Base-by-base conservation (phyloP, 2,113 vertebrate genomes). In the Diphyllodes magnificus region DNA sequence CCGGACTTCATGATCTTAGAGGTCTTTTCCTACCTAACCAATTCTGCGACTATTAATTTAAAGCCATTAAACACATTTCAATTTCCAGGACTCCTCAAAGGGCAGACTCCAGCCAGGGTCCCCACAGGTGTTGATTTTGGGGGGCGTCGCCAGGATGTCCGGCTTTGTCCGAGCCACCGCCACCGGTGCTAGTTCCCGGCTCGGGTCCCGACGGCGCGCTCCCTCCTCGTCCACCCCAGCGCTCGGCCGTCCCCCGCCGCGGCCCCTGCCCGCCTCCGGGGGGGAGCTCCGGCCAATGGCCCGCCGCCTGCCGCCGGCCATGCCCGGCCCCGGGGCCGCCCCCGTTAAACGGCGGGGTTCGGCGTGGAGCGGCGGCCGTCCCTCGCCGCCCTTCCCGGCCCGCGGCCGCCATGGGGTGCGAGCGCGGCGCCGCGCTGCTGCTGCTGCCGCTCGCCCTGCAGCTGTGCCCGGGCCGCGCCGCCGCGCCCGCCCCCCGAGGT, bases 401-500 rank as follows among this genome's bases (percentile, higher is more conserved):
- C 14, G 50, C 24, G 31, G 49, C 42, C 42, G 64, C 54, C 49
- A 79, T 81, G 92, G 76, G 87, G 77, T 78, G 39, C 44, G 90
- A 89, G 95, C 92, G 95, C 78, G 82, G 79, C 15, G 39, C 80
- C 42, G 45, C 87, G 1, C 53, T 82, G 65, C 49, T 82, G 78
- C 93, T 98, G 69, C 94, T 97, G 96, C 98, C 98, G 95, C 86
- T 98, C 77, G 93, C 98, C 88, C 97, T 98, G 86, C 98, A 97
- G 94, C 97, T 98, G 10, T 93, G 97, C 92, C 95, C 94, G 31
- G 93, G 94, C 20, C 90, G 97, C 27, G 87, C 92, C 27, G 85
- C 89, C 53, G 97, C 97, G 88, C 95, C 98, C 57, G 95, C 97
- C 79, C 98, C 98, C 21, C 98, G 98, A 92, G 98, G 99, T 99